A percentile compares a stretch with the other conserved stretches of the same genome.
Evolutionary conservation across 2,888 invertebrate genomes (phyloP).

Genomic region (Lingula anatina): DNA sequence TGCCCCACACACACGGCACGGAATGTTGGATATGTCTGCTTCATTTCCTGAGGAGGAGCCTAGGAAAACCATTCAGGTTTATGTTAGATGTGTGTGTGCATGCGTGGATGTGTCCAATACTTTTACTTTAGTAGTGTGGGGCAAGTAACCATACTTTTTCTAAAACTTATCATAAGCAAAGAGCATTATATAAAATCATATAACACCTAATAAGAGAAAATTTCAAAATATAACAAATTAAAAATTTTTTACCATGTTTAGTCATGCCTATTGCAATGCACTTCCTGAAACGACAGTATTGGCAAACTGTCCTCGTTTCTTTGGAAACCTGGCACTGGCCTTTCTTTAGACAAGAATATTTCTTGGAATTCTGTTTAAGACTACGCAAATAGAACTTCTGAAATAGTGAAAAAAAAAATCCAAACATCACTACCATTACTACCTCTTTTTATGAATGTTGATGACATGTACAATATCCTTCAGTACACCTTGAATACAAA

Average conservation of each 20-base stretch:
- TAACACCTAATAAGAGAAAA: no score
- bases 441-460: no score
- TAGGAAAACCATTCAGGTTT: no score
- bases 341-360: constrained; percentile 40
- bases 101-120: no score
- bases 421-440: not conserved
- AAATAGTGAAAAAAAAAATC: constrained; percentile 11
- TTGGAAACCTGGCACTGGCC: constrained; percentile 43
- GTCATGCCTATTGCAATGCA: constrained; percentile 46
- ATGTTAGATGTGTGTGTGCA: no score
- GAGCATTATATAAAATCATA: no score
- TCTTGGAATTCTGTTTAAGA: constrained; percentile 35
- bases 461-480: no score
- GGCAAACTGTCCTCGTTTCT: constrained; percentile 48
- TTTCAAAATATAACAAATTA: no score
- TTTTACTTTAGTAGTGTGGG: no score
- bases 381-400: constrained; percentile 51
- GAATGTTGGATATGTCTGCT: constrained; percentile 39
- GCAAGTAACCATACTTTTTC: no score
- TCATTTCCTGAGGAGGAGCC: constrained; percentile 13
- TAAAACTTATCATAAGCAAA: no score
- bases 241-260: constrained; percentile 44
- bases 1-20: constrained; percentile 50
- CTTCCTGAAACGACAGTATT: constrained; percentile 48
- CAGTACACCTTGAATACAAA: no score